Conservation (phyloP, 2,113 vertebrate species). For the Neolamprologus fasciatus region DNA sequence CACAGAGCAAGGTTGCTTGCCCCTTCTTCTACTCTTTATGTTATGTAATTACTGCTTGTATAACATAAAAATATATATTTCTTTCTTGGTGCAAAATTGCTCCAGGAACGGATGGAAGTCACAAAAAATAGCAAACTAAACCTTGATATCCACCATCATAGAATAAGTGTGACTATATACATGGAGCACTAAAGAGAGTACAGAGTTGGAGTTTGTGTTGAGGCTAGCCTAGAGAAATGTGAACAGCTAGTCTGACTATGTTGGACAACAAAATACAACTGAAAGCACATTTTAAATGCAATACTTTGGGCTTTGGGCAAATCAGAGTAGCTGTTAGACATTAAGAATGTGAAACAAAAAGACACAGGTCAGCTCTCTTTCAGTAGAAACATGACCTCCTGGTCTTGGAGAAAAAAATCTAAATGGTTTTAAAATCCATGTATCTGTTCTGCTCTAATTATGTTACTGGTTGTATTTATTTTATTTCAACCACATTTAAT, state of each 20-base stretch:
- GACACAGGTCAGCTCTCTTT: background rate
- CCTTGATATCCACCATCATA: background rate
- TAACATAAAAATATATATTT: background rate
- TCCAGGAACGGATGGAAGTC: background rate
- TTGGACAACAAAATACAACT: background rate
- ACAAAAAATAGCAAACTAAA: background rate
- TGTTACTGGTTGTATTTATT: background rate
- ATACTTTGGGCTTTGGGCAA: background rate
- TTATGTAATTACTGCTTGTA: background rate
- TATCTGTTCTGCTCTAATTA: background rate
- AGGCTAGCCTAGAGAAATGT: background rate
- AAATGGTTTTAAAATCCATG: background rate
- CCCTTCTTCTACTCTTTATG: background rate
- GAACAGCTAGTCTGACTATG: background rate
- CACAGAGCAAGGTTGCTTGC: background rate
- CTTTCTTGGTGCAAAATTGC: background rate
- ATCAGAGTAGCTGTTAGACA: background rate
- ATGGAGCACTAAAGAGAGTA: background rate
- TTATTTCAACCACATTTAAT: background rate
- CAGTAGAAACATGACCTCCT: background rate
- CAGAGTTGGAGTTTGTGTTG: background rate
- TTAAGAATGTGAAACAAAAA: background rate
- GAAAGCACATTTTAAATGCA: background rate
- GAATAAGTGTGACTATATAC: background rate
- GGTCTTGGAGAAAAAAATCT: background rate